Percentiles rank a stretch among this genome's conserved stretches.
These are phyloP conservation scores for Listronotus oregonensis DNA, from an alignment of 1,140 invertebrate species.

Conservation along the genomic window DNA sequence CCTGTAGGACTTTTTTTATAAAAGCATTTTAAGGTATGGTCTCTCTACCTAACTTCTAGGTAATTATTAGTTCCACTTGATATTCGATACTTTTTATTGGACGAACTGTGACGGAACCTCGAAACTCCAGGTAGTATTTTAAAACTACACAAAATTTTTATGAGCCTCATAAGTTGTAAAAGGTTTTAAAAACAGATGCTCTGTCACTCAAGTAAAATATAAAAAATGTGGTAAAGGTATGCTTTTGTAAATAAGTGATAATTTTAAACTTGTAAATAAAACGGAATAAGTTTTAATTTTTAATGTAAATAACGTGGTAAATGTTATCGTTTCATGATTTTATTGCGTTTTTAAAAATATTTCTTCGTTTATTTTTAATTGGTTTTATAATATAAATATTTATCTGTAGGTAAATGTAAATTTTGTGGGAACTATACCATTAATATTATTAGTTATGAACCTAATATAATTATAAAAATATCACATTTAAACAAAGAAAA, in stretches of 20 bases:
- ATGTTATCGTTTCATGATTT: constrained; percentile 17
- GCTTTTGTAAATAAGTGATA: neutral
- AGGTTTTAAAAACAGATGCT: neutral
- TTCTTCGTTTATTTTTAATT: constrained; percentile 25
- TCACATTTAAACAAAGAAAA: no score
- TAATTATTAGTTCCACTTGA: constrained; percentile 33
- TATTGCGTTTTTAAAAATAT: constrained; percentile 15
- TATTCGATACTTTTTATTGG: constrained; percentile 29
- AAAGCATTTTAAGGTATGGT: constrained; percentile 17
- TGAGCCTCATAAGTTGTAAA: neutral
- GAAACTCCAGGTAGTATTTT: constrained; percentile 26
- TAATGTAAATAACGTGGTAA: constrained; percentile 19
- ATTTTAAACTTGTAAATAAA: constrained; percentile 11
- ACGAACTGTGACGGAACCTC: constrained; percentile 12
- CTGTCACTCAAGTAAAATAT: neutral
- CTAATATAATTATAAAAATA: constrained; percentile 1
- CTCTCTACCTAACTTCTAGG: constrained; percentile 6
- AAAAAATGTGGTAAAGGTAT: neutral
- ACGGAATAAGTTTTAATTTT: constrained; percentile 2
- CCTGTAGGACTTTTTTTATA: constrained; percentile 16
- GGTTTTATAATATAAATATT: constrained; percentile 26
- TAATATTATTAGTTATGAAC: constrained; percentile 19
- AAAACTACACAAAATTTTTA: neutral
- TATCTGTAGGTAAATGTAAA: constrained; percentile 31
- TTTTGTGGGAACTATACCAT: constrained; percentile 2